Percentiles rank a stretch among this genome's conserved stretches.
These are phyloP conservation scores for Drosophila sp. DNA, from an alignment of 1,140 invertebrate genomes.

Conservation along the genomic window DNA sequence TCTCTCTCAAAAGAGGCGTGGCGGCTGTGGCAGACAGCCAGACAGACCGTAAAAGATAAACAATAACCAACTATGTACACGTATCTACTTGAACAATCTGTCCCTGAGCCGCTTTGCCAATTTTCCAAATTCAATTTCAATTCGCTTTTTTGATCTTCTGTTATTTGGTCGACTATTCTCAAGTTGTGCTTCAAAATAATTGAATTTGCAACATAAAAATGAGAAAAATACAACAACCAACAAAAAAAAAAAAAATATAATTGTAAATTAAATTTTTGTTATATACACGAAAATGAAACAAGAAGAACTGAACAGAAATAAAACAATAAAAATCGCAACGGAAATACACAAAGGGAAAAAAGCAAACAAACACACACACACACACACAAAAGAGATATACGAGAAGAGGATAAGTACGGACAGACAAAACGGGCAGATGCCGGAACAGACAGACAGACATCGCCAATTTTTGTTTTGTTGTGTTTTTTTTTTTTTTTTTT, in stretches of 20 bases:
- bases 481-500: background rate
- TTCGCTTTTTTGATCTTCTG: conserved; percentile 30
- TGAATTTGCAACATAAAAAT: conserved; percentile 47
- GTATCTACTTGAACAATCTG: conserved; percentile 3
- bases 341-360: conserved; percentile 47
- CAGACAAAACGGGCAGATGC: conserved; percentile 18
- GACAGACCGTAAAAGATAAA: background rate
- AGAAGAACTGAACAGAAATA: conserved; percentile 42
- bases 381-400: conserved; percentile 7
- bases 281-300: conserved; percentile 67
- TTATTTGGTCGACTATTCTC: conserved; percentile 26
- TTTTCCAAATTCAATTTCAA: conserved; percentile 56
- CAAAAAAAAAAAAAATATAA: conserved; percentile 59
- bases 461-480: conserved; percentile 62
- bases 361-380: conserved; percentile 23
- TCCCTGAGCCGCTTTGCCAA: conserved; percentile 24
- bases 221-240: too few relatives aligned
- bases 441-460: conserved; percentile 26
- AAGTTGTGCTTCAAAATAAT: conserved; percentile 57
- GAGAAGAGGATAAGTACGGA: conserved; percentile 12
- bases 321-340: conserved; percentile 72
- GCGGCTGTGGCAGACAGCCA: conserved; percentile 35
- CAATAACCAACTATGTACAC: background rate
- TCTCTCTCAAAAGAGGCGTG: conserved; percentile 27
- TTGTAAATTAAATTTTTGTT: conserved; percentile 76